A percentile compares a stretch with the other conserved stretches of the same genome.
Evolutionary conservation across 2,888 invertebrate species (phyloP).

Genomic region (Hermaeophaga mercurialis): DNA sequence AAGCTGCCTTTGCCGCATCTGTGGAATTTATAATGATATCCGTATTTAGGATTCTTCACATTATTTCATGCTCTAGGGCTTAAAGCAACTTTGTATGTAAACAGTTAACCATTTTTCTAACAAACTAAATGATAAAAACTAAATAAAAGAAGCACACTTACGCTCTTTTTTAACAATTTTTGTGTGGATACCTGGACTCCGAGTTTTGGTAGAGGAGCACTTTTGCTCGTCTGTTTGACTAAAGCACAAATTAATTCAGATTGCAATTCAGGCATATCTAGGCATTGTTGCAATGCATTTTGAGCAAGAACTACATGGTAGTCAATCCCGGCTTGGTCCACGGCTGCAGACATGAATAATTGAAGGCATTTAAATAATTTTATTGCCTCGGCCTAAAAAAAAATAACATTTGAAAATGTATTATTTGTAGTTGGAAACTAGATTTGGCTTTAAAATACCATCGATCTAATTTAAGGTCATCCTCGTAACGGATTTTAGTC

Average conservation of each 20-base stretch:
- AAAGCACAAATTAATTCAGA: slow-evolving; percentile 92
- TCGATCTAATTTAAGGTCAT: no score
- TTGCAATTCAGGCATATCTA: slow-evolving; percentile 88
- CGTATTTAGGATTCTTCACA: no score
- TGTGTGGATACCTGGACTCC: slow-evolving; percentile 63
- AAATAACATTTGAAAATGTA: slow-evolving; percentile 10
- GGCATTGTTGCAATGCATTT: slow-evolving; percentile 91
- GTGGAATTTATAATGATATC: no score
- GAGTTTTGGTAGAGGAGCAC: slow-evolving; percentile 71
- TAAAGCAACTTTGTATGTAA: no score
- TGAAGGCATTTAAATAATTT: slow-evolving; percentile 96
- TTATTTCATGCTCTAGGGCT: no score
- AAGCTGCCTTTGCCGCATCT: no score
- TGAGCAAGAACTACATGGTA: slow-evolving; percentile 97
- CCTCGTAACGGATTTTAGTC: no score
- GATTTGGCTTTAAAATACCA: no score
- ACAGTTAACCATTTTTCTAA: slow-evolving; percentile 30
- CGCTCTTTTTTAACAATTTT: slow-evolving; percentile 61
- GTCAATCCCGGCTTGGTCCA: slow-evolving; percentile 95
- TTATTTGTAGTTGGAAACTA: no score
- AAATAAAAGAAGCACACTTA: slow-evolving; percentile 67
- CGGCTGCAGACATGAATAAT: slow-evolving; percentile 93
- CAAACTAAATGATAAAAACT: slow-evolving; percentile 42
- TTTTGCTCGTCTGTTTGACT: slow-evolving; percentile 90
- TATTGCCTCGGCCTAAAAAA: slow-evolving; percentile 74